Percentiles rank a stretch among this genome's conserved stretches.
Conservation (phyloP, 92 coral and sea anemone species). For the Parazoanthus swiftii region DNA sequence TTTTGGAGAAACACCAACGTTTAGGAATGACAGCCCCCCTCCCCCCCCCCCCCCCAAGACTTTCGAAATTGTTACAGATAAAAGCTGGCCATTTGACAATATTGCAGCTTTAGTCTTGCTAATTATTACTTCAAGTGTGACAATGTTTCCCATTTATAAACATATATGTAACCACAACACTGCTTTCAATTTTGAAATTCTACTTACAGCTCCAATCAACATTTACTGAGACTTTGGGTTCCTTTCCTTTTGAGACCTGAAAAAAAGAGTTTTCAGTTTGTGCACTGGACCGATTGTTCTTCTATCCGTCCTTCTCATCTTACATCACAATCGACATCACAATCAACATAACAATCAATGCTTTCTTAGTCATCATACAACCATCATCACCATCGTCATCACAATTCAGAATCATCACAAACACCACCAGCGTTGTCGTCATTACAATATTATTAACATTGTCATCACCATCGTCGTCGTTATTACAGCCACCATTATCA, state of each 20-base stretch:
- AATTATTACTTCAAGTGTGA: too few relatives aligned
- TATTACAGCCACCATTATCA: background rate
- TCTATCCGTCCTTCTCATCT: background rate
- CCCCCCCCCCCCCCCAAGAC: too few relatives aligned
- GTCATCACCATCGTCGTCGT: background rate
- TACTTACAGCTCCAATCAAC: slow-evolving; percentile 23
- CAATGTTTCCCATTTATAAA: too few relatives aligned
- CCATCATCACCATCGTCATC: background rate
- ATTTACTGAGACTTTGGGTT: background rate
- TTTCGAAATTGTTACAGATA: too few relatives aligned
- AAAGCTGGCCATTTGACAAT: too few relatives aligned
- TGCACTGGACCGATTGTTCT: background rate
- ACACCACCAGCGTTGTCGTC: background rate
- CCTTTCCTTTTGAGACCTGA: background rate
- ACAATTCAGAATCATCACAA: background rate
- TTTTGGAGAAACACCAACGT: too few relatives aligned
- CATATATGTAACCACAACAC: background rate
- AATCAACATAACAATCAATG: background rate
- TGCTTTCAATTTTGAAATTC: background rate
- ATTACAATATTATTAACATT: background rate
- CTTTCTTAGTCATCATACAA: background rate
- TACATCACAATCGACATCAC: too few relatives aligned
- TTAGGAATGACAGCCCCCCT: too few relatives aligned
- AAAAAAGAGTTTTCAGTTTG: background rate
- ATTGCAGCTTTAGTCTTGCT: too few relatives aligned